Base-by-base conservation (phyloP, 2,888 invertebrate genomes). In the Allygus modestus region DNA sequence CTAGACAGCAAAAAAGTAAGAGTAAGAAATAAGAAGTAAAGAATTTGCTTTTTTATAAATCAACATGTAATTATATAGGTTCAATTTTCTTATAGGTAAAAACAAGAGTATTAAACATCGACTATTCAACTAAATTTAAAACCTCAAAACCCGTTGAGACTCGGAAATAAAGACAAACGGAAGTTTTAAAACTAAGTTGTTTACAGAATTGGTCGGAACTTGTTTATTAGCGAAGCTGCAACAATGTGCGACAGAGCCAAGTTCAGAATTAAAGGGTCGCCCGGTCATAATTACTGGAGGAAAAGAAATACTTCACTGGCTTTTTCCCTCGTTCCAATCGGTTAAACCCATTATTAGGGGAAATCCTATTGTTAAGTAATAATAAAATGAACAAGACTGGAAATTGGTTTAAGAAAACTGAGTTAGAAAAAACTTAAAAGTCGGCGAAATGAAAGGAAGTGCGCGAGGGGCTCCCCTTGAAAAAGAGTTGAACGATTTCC, bases 271-370 rank as follows among this genome's bases (percentile, higher is more conserved):
- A 81, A 65, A 69, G 46, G 65, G 43, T 43, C 71, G 46, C 51
- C 73, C 43, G 41, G 26, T 37, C 37, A 83, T 51, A 51, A 83
- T 75, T 58, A 58, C 83, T 82, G 51, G 43, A 73, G 73, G 58
- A 81, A 79, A 79, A 71, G 65, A 75, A 83, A 75, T 58, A 54
- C 73, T 51, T 26, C 51, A 46, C 85, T 9, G 61, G 41, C 61
- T 83, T 85, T 85, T 85, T 85, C 85, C 71, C 46, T 71, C 65
- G 83, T 85, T 85, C 85, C 83, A 79, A 85, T 83, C 83, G 85
- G 85, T 85, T 85, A 79, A 85, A 71, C 82, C 83, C 83, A 81
- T 85, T 85, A 85, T 82, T 85, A 85, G 51, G 79, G 79, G 65
- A 83, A 82, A 82, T 77, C 65, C 85, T 58, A 85, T 85, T 83